phyloP scores from a whole-genome alignment of 2,797 vertebrate species.

The Amphiprion clarkii region DNA sequence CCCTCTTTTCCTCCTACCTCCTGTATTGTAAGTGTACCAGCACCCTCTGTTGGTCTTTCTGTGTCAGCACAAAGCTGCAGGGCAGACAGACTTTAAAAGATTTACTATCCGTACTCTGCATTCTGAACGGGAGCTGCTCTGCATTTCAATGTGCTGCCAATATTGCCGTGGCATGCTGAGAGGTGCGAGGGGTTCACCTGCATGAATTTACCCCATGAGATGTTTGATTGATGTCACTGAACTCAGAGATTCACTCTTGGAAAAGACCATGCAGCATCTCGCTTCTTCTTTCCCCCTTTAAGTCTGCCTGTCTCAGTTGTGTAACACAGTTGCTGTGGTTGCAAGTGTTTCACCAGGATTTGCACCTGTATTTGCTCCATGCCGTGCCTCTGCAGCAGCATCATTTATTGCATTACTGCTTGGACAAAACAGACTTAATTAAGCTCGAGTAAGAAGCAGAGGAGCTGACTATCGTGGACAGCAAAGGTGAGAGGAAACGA shows the following conservation, averaged over 20 bases:
- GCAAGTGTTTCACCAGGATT: background rate
- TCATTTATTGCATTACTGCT: slow-evolving; percentile 13
- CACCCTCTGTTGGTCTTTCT: slow-evolving; percentile 43
- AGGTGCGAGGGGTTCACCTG: background rate
- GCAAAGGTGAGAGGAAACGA: slow-evolving; percentile 22
- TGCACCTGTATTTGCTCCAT: background rate
- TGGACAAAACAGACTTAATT: background rate
- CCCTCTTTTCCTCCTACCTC: background rate
- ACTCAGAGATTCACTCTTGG: slow-evolving; percentile 4
- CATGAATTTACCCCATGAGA: background rate
- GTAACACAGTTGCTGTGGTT: background rate
- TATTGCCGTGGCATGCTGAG: slow-evolving; percentile 6
- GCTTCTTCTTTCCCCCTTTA: background rate
- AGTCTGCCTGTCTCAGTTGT: background rate
- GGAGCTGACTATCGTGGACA: slow-evolving; percentile 11
- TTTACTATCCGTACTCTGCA: slow-evolving; percentile 38
- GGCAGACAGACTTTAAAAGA: slow-evolving; percentile 40
- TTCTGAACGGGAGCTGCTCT: slow-evolving; percentile 31
- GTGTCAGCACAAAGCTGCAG: slow-evolving; percentile 59
- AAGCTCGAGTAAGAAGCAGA: background rate
- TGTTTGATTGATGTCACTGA: background rate
- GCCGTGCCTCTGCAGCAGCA: background rate
- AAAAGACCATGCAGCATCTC: background rate
- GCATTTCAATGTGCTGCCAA: slow-evolving; percentile 41
- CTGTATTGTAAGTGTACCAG: slow-evolving; percentile 1